Conservation (phyloP, 2,888 invertebrate genomes). For the Netelia virgata region DNA sequence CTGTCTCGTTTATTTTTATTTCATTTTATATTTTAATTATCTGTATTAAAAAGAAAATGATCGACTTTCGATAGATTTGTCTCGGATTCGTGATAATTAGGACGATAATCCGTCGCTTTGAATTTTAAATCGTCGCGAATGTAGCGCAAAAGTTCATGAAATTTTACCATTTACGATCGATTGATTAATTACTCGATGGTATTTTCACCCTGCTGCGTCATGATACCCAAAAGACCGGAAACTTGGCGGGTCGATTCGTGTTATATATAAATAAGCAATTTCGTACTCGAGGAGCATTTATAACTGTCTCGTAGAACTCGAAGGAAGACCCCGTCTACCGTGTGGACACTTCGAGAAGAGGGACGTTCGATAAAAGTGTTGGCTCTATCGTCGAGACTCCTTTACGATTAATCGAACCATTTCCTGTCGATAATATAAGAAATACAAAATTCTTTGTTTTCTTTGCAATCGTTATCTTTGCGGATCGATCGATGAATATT, state of each 20-base stretch:
- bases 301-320: not conserved
- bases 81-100: too few relatives aligned
- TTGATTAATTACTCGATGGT: constrained; percentile 3
- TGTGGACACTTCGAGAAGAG: not conserved
- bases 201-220: not conserved
- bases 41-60: too few relatives aligned
- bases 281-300: not conserved
- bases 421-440: not conserved
- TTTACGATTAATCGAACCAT: not conserved
- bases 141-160: not conserved
- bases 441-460: not conserved
- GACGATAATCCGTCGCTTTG: too few relatives aligned
- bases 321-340: not conserved
- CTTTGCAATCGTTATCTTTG: too few relatives aligned
- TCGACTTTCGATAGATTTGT: too few relatives aligned
- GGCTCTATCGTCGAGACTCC: not conserved
- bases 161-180: constrained; percentile 2
- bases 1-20: not conserved
- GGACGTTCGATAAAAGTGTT: not conserved
- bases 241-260: not conserved
- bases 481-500: too few relatives aligned
- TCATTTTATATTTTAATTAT: too few relatives aligned
- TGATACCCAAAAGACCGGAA: not conserved
- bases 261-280: constrained; percentile 8
- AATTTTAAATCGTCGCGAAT: not conserved